Evolutionary conservation across 2,888 invertebrate genomes (phyloP).

Genomic region (Leucoma salicis): DNA sequence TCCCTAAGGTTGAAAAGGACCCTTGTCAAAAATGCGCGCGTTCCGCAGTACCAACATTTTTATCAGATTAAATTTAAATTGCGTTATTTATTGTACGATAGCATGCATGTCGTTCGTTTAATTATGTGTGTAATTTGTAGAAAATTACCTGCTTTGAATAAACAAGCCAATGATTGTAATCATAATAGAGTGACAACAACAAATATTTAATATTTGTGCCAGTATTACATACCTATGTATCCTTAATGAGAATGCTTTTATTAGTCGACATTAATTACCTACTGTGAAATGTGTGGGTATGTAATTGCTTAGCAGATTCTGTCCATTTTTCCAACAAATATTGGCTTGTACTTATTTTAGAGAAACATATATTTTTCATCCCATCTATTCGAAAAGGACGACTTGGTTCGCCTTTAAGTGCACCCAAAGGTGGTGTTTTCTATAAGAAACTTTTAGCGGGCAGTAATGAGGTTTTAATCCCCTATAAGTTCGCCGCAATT

Average conservation of each 20-base stretch:
- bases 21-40: conserved; percentile 43
- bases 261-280: no score
- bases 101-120: conserved; percentile 24
- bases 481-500: no score
- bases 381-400: no score
- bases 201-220: conserved; percentile 19
- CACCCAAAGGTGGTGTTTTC: no score
- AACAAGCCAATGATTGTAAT: conserved; percentile 21
- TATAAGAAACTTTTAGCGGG: no score
- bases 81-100: conserved; percentile 33
- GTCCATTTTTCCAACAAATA: no score
- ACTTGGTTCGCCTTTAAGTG: no score
- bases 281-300: no score
- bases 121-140: conserved; percentile 31
- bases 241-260: not conserved
- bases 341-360: no score
- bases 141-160: conserved; percentile 24
- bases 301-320: no score
- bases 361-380: no score
- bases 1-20: conserved; percentile 24
- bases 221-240: not conserved
- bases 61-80: conserved; percentile 51
- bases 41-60: conserved; percentile 36
- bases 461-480: no score
- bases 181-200: conserved; percentile 23